phyloP scores from a whole-genome alignment of 2,797 vertebrate species.

The Novumbra hubbsi region DNA sequence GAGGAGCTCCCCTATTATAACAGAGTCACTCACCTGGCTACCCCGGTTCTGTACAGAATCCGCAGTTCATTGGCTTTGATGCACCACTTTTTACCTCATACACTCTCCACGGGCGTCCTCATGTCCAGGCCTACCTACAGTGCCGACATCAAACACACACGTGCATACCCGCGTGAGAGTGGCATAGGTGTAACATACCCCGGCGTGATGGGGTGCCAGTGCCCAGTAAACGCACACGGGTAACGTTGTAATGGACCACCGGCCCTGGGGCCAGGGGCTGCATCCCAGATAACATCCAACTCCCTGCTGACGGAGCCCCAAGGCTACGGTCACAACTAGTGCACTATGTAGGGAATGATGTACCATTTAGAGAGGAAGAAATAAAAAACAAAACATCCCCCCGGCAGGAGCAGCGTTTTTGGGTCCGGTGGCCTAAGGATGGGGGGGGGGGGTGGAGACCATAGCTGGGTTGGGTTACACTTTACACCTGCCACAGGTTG shows the following conservation, averaged over 20 bases:
- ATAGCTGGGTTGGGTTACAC: conserved; percentile 50
- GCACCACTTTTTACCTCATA: neutral
- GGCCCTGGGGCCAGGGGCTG: conserved; percentile 37
- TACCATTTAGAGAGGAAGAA: neutral
- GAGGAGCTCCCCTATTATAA: neutral
- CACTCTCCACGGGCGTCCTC: neutral
- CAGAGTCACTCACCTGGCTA: neutral
- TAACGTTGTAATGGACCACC: neutral
- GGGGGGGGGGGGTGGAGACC: conserved; percentile 19
- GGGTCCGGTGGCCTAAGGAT: conserved; percentile 35
- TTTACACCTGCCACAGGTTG: conserved; percentile 62
- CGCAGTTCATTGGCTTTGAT: too few species aligned
- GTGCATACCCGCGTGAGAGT: neutral
- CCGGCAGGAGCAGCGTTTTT: conserved; percentile 29
- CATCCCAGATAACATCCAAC: neutral
- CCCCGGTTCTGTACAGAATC: neutral
- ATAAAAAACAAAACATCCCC: conserved; percentile 37
- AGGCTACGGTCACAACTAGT: neutral
- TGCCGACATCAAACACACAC: neutral
- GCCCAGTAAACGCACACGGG: neutral
- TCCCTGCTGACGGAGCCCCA: too few species aligned
- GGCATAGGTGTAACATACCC: conserved; percentile 21
- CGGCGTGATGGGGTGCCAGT: neutral
- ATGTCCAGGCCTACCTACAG: neutral
- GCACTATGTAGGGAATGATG: neutral